Base-by-base conservation (phyloP, 2,113 vertebrate genomes). In the Toxotes jaculatrix region DNA sequence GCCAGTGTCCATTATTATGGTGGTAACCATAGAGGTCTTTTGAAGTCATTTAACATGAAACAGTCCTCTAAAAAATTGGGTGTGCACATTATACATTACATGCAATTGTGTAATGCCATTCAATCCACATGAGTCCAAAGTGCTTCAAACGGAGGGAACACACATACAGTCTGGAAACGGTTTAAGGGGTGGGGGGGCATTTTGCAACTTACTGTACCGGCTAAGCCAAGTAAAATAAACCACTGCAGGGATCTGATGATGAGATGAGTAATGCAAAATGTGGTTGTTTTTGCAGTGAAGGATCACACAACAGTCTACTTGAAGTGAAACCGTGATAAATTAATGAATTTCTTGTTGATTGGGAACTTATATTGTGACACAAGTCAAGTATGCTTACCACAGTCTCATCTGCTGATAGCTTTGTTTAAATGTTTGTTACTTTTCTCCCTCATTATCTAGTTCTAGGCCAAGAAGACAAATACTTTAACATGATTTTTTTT, bases 161-260 rank as follows among this genome's bases (percentile, higher is more conserved):
- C 69, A 74, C 83, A 68, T 74, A 62, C 13, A 76, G 87, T 87
- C 90, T 94, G 91, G 91, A 93, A 93, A 87, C 8, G 45, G 84
- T 94, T 92, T 83, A 73, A 79, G 49, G 64, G 85, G 74, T 67
- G 36, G 17, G 79, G 69, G 56, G 63, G 64, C 17, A 78, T 89
- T 91, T 90, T 90, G 90, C 85, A 92, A 88, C 71, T 69, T 86
- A 68, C 56, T 80, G 13, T 74, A 38, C 38, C 0, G 31, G 40
- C 40, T 7, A 72, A 67, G 89, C 90, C 88, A 92, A 92, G 84
- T 49, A 57, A 92, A 93, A 91, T 86, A 93, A 92, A 87, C 87
- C 82, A 77, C 86, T 68, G 71, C 83, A 76, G 82, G 83, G 89
- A 86, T 88, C 80, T 84, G 65, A 83, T 86, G 77, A 85, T 68